Conservation (phyloP, 2,113 vertebrate species). For the Phasianus colchicus region DNA sequence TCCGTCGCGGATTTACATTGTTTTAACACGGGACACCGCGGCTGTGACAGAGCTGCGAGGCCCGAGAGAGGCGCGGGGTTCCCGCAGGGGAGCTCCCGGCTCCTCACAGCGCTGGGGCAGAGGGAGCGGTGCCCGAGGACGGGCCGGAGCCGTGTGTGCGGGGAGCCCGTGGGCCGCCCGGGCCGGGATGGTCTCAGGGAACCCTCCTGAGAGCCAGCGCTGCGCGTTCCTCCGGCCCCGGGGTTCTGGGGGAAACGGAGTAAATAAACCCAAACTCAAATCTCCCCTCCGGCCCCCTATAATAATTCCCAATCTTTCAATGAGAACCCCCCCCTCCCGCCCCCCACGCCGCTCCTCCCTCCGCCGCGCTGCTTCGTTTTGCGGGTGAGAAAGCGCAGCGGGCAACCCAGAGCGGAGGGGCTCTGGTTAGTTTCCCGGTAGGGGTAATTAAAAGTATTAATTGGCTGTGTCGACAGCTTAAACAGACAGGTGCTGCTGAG, state of each 20-base stretch:
- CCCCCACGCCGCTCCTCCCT: background rate
- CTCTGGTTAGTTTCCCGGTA: conserved; percentile 62
- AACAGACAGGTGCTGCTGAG: conserved; percentile 64
- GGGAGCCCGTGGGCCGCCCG: background rate
- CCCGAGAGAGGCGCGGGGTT: background rate
- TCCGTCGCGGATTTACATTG: conserved; percentile 62
- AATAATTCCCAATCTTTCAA: background rate
- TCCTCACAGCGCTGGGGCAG: background rate
- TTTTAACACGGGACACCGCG: conserved; percentile 62
- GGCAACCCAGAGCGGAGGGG: conserved; percentile 26
- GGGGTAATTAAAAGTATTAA: conserved; percentile 71
- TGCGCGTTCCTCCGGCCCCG: background rate
- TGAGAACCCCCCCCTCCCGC: background rate
- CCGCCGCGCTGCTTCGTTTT: background rate
- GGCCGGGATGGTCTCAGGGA: background rate
- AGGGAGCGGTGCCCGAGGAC: background rate
- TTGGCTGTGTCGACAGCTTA: conserved; percentile 56
- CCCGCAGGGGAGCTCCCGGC: background rate
- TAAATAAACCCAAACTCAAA: background rate
- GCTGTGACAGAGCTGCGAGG: conserved; percentile 10
- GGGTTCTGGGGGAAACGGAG: background rate
- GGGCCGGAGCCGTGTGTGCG: background rate
- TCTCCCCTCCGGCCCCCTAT: background rate
- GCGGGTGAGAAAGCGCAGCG: background rate
- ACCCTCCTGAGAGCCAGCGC: background rate